Base-by-base conservation (phyloP, 2,797 vertebrate species). In the Hippocampus kuda region DNA sequence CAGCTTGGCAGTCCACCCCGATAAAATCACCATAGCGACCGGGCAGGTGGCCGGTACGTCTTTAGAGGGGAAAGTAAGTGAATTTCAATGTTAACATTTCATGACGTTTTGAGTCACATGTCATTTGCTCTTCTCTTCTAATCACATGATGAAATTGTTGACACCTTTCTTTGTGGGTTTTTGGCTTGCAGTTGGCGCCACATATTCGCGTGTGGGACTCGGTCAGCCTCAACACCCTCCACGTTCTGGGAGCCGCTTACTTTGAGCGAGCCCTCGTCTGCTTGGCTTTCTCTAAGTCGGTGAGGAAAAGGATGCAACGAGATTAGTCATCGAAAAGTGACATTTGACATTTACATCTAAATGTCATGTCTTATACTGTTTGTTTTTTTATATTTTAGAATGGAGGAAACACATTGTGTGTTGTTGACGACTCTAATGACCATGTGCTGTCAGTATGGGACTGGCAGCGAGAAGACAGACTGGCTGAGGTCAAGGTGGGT, bases 1-100 rank as follows among this genome's bases (percentile, higher is more conserved):
- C 79, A 99, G 97, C 91, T 92, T 99, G 72, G 94, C 97, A 18
- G 93, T 99, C 84, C 97, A 99, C 82, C 97, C 97, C 18, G 97
- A 99, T 85, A 97, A 94, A 88, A 98, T 99, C 89, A 99, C 97
- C 77, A 97, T 99, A 90, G 97, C 97, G 85, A 99, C 97, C 7
- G 97, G 97, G 71, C 97, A 99, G 87, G 95, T 98, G 68, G 95
- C 95, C 7, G 97, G 97, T 72, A 99, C 96, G 16, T 95, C 96
- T 20, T 93, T 93, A 72, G 97, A 99, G 78, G 97, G 97, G 72
- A 98, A 95, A 91, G 97, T 99, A 90, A 94, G 94, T 74, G 60
- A 86, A 59, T 7, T 18, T 1, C 64, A 30, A 18, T 66, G 20
- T 66, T 64, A 5, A 1, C 38, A 1, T 38, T 38, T 38, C 48